Base-by-base conservation (phyloP, 2,113 vertebrate species). In the Malurus melanocephalus region DNA sequence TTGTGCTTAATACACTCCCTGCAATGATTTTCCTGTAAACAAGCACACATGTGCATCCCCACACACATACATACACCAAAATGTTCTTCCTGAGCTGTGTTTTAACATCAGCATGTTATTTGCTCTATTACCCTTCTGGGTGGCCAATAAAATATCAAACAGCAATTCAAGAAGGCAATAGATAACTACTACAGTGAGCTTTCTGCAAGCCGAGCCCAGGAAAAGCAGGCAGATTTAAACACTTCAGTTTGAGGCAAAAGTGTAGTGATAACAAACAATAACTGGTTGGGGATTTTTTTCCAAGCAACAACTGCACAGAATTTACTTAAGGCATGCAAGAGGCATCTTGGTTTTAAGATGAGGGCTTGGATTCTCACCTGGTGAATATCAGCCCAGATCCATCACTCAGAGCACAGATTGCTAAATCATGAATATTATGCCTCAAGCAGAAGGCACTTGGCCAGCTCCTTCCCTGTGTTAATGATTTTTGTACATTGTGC, bases 401-500 rank as follows among this genome's bases (percentile, higher is more conserved):
- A 75, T 56, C 80, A 67, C 76, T 67, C 76, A 61, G 64, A 71
- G 26, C 42, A 75, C 33, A 83, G 80, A 56, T 94, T 92, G 64
- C 87, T 94, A 75, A 83, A 88, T 90, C 93, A 79, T 79, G 49
- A 84, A 46, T 72, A 69, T 43, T 75, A 30, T 56, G 88, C 88
- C 80, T 94, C 57, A 57, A 82, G 87, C 68, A 64, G 68, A 93
- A 92, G 82, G 76, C 87, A 60, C 61, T 53, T 85, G 79, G 82
- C 91, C 87, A 93, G 61, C 57, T 93, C 80, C 69, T 92, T 91
- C 76, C 30, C 73, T 65, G 38, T 43, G 83, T 68, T 93, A 91
- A 94, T 94, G 83, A 78, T 71, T 94, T 94, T 71, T 90, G 59
- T 86, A 92, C 84, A 74, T 85, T 68, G 78, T 94, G 53, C 77